Base-by-base conservation (phyloP, 2,797 vertebrate species). In the Moxostoma hubbsi region DNA sequence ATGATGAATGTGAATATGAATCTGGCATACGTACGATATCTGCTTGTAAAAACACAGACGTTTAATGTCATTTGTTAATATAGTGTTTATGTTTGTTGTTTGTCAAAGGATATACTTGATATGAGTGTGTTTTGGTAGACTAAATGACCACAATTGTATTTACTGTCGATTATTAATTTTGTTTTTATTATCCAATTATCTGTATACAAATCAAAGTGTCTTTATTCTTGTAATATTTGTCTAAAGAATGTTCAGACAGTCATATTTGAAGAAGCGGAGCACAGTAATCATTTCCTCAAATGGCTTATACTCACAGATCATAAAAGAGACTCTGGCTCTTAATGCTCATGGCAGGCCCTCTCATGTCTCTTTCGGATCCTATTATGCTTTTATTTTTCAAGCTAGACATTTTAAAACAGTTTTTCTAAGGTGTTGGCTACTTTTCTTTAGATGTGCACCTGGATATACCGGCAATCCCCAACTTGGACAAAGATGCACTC, bases 381-480 rank as follows among this genome's bases (percentile, higher is more conserved):
- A 36, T 36, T 36, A 36, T 36, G 36, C 54, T 70, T 63, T 78
- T 36, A 4, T 36, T 71, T 54, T 36, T 4, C 61, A 36, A 36
- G 58, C 36, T 45, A 43, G 65, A 53, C 36, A 46, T 10, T 78
- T 76, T 77, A 78, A 77, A 89, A 84, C 78, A 8, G 71, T 86
- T 69, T 75, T 58, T 71, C 50, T 76, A 77, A 85, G 55, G 46
- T 68, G 73, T n/a, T 36, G 36, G 36, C 77, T 73, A 83, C 75
- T 85, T 88, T 88, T 69, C 7, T 90, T 81, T 86, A 99, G 98
- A 87, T 99, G 98, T 90, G 93, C 83, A 0, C 79, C 94, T 0
- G 96, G 96, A 63, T 97, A 96, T 18, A 54, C 75, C 15, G 98
- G 97, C 24, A 94, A 96, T 76, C 98, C 98, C 0, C 77, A 73